These are phyloP conservation scores for Halichoerus grypus DNA, from an alignment of 2,113 vertebrate species.

Conservation along the genomic window DNA sequence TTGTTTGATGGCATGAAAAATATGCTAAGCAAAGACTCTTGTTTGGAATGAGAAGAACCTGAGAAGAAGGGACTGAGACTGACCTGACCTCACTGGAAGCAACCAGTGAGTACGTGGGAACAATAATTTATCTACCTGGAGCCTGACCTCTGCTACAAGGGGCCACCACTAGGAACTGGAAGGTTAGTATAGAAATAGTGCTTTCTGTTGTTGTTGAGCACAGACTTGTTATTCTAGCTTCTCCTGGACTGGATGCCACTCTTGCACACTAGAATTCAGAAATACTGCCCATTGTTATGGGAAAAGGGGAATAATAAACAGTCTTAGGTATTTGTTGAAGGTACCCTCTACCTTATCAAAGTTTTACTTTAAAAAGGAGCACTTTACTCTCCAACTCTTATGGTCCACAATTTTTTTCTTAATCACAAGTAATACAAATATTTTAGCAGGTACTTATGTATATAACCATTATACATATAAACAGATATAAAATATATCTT, in stretches of 20 bases:
- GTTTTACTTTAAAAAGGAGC: background rate
- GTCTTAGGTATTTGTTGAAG: background rate
- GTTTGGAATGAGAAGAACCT: background rate
- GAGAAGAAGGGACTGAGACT: background rate
- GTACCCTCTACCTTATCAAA: background rate
- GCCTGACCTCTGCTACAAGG: background rate
- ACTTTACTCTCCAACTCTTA: background rate
- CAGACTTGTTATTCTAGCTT: background rate
- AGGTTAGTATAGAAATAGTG: background rate
- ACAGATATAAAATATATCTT: background rate
- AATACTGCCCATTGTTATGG: background rate
- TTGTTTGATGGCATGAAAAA: constrained; percentile 20
- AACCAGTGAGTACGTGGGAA: background rate
- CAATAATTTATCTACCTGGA: background rate
- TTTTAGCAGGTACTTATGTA: background rate
- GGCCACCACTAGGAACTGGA: background rate
- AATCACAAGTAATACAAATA: background rate
- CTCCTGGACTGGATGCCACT: background rate
- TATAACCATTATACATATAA: background rate
- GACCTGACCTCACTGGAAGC: background rate
- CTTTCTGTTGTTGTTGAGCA: background rate
- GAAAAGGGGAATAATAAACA: background rate
- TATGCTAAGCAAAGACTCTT: constrained; percentile 6
- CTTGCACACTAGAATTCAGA: background rate
- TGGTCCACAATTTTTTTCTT: background rate